phyloP scores from a whole-genome alignment of 2,113 vertebrate species.

The Bostrychus sinensis region DNA sequence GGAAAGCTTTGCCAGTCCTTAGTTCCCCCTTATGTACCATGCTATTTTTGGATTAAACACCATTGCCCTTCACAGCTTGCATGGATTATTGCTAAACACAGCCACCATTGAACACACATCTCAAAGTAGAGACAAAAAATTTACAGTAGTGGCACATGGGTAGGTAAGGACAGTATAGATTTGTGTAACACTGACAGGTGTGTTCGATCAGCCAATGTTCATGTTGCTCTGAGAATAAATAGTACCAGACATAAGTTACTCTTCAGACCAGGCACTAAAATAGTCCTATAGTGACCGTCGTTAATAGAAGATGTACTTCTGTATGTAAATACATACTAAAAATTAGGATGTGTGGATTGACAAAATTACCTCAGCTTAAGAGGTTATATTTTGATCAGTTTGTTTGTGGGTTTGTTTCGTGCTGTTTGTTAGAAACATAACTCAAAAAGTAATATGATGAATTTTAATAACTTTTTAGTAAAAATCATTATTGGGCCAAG shows the following conservation, averaged over 20 bases:
- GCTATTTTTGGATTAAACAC: slow-evolving; percentile 5
- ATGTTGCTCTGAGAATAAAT: background rate
- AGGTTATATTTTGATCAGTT: too few species aligned
- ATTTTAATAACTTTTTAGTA: too few species aligned
- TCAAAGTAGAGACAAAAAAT: background rate
- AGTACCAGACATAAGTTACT: background rate
- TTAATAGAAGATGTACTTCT: too few species aligned
- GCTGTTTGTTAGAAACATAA: background rate
- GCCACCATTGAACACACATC: background rate
- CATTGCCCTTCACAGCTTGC: slow-evolving; percentile 7
- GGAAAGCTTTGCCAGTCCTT: slow-evolving; percentile 11
- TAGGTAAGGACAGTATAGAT: background rate
- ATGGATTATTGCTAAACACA: slow-evolving; percentile 8
- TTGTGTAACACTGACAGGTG: background rate
- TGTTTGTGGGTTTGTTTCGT: too few species aligned
- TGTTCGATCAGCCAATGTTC: background rate
- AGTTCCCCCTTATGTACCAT: slow-evolving; percentile 3
- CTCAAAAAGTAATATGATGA: too few species aligned
- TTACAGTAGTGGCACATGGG: background rate
- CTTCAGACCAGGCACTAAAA: too few species aligned
- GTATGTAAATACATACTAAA: too few species aligned
- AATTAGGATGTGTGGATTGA: too few species aligned
- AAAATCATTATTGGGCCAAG: too few species aligned
- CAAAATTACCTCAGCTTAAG: too few species aligned
- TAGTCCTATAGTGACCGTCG: too few species aligned